Evolutionary conservation across 2,888 invertebrate species (phyloP), one percentile per base, ranked within the genome.

Genomic region (Acrocyrtus sp.): DNA sequence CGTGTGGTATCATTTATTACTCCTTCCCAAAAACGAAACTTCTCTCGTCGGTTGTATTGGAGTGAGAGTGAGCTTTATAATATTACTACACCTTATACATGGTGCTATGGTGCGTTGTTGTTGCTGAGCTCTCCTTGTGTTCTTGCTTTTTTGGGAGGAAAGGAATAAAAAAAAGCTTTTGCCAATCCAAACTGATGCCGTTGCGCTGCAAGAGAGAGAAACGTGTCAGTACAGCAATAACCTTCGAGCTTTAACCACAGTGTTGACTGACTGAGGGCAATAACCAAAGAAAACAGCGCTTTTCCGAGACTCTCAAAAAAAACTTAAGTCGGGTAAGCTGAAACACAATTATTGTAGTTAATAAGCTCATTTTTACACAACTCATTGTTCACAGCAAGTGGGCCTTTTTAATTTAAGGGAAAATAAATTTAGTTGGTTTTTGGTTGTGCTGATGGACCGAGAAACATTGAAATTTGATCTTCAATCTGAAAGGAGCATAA

Each of bases 211-310:
- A 58, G 56, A 67, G 56, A 41, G 50, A 67, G 67, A 67, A 67
- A 67, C 67, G 67, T 67, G 67, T 67, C 67, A 67, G 67, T 67
- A 67, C 67, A 67, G 67, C 67, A 67, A 67, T 67, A 67, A 67
- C 67, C 56, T 67, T 67, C 67, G 67, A 67, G 67, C 67, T 67
- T 67, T 67, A 67, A 67, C 67, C 67, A 67, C 67, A 67, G 67
- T 67, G 67, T 67, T 67, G 67, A 67, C 67, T 67, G 67, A 67
- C 50, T 50, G 67, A 67, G 67, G 67, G 67, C 67, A 67, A 67
- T 67, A 67, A 67, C 67, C 67, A 67, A 67, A 58, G 41, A 67
- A 58, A 34, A 22, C 12, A 5, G 34, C 34, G 5, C 12, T 48
- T 24, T 26, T 48, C 39, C 41, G 22, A 67, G 65, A 34, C 45